Percentiles rank a stretch among this genome's conserved stretches.
These are phyloP conservation scores for Apodemus agrarius DNA, from an alignment of 2,797 vertebrate genomes.

Conservation along the genomic window DNA sequence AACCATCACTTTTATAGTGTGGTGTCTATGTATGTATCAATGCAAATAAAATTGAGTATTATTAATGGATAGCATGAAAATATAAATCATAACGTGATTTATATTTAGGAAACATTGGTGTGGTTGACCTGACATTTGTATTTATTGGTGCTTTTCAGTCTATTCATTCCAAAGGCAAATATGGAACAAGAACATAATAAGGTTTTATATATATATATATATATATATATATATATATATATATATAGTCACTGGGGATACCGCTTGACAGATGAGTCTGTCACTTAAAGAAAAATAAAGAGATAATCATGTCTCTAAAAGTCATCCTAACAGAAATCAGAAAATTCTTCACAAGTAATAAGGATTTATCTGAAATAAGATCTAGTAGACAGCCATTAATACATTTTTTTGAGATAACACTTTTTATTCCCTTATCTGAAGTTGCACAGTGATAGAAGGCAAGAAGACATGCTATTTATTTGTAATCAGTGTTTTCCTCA, in stretches of 20 bases:
- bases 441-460: slow-evolving; percentile 66
- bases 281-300: slow-evolving; percentile 40
- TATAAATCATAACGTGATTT: neutral
- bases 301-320: slow-evolving; percentile 72
- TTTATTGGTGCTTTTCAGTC: neutral
- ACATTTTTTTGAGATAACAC: slow-evolving; percentile 67
- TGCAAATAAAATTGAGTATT: neutral
- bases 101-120: neutral
- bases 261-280: slow-evolving; percentile 67
- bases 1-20: neutral
- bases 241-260: slow-evolving; percentile 25
- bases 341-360: slow-evolving; percentile 60
- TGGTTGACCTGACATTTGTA: neutral
- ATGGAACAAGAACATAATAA: neutral
- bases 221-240: slow-evolving; percentile 25
- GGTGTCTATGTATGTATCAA: neutral
- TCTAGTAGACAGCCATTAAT: slow-evolving; percentile 65
- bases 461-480: slow-evolving; percentile 79
- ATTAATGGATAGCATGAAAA: neutral
- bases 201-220: too few species aligned
- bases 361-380: slow-evolving; percentile 76
- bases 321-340: slow-evolving; percentile 53
- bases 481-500: slow-evolving; percentile 67
- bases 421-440: slow-evolving; percentile 71
- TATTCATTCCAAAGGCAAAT: neutral